Base-by-base conservation (phyloP, 2,888 invertebrate genomes). In the Nasonovia ribisnigri region DNA sequence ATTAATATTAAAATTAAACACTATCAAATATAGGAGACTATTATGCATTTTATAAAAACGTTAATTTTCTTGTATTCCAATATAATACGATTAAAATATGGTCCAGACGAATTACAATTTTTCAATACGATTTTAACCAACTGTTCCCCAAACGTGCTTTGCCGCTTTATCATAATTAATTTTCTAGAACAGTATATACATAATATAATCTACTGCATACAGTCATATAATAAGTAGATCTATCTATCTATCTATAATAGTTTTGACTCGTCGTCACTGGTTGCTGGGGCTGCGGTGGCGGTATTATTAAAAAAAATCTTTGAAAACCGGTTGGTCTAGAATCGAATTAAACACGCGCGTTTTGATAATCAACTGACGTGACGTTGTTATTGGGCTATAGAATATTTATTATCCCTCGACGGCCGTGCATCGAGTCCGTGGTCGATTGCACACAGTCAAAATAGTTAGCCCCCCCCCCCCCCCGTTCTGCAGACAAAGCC, bases 381-480 rank as follows among this genome's bases (percentile, higher is more conserved):
- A 77, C 67, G 67, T 67, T 43, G 43, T 88, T 87, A 60, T 67
- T 54, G 67, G 67, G 36, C 77, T 54, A 84, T 29, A 42, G 48
- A 89, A 36, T 46, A 89, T 54, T 77, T 88, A 84, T 89, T 54
- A 60, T 90, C 43, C 88, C 92, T 11, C 2, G 36, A 46, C 46
- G 42, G 36, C 90, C 60, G 57, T 10, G 16, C 46, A n/a, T 1
- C 67, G 60, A 93, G 48, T 29, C 48, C 54, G n/a, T 20, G 93
- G 93, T 93, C 90, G 93, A 90, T 90, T 86, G 93, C 93, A 93
- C 93, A 86, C 67, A 57, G 86, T 93, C 67, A 90, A 93, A 86
- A 86, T 36, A 57, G 77, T 77, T n/a, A 11, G 36, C 43, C 43
- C 46, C 42, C 48, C 77, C 36, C 42, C 11, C 24, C 43, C 43